Base-by-base conservation (phyloP, 2,888 invertebrate genomes). In the Entomobrya proxima region DNA sequence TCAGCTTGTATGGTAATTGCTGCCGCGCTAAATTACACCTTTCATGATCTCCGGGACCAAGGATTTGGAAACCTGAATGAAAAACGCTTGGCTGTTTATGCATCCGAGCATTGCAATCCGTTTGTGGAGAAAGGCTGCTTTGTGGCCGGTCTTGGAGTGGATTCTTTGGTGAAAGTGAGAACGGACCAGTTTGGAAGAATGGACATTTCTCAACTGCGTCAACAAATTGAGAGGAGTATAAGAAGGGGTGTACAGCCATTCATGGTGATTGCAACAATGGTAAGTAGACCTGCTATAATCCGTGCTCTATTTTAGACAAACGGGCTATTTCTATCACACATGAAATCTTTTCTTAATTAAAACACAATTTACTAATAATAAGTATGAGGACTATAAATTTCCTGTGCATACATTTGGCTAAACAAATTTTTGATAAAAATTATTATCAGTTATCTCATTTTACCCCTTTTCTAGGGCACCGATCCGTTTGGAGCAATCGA, bases 211-310 rank as follows among this genome's bases (percentile, higher is more conserved):
- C 74, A 74, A 3, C 24, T 85, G 15, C 35, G 50, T 0, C 11
- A 24, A 0, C 44, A 37, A 50, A 58, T 80, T 27, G 32, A 47
- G 21, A 44, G 32, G 6, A 44, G 32, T 11, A 85, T 67, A 47
- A 40, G 21, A 18, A 27, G 21, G n/a, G 75, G 67, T 2, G 30
- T 75, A 15, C 35, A 32, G 15, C 80, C 80, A 18, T 37, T 85
- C 7, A 47, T 85, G 44, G 78, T 85, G 21, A 67, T 85, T 30
- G 85, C 85, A n/a, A 85, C 85, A 2, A 37, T 79, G 7, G n/a
- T n/a, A n/a, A n/a, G n/a, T n/a, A n/a, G n/a, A n/a, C n/a, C n/a
- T n/a, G n/a, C n/a, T n/a, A n/a, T n/a, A n/a, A n/a, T n/a, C n/a
- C n/a, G n/a, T n/a, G n/a, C n/a, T n/a, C n/a, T n/a, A n/a, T n/a